A percentile compares a stretch with the other conserved stretches of the same genome.
These are phyloP conservation scores for Gonatopus flavifemur DNA, from an alignment of 1,140 invertebrate species.

Conservation along the genomic window DNA sequence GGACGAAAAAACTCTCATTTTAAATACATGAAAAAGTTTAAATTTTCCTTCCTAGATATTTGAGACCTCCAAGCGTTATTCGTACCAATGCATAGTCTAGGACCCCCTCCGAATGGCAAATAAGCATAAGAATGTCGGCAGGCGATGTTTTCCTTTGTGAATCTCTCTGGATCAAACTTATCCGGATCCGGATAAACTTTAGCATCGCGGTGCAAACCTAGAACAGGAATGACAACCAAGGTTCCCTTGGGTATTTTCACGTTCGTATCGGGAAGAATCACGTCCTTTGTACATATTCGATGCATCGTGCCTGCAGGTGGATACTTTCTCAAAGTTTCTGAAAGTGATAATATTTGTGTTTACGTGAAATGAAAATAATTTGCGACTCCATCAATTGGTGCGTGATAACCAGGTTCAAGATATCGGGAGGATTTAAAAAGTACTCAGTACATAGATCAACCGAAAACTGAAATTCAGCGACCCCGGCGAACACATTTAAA, in stretches of 20 bases:
- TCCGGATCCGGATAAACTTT: conserved; percentile 63
- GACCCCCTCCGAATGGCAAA: conserved; percentile 56
- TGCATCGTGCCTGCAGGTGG: conserved; percentile 63
- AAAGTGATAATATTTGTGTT: too few relatives aligned
- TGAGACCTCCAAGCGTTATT: too few relatives aligned
- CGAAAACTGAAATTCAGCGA: too few relatives aligned
- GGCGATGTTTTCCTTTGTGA: conserved; percentile 39
- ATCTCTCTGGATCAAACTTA: conserved; percentile 66
- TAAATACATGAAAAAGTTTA: too few relatives aligned
- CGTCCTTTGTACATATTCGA: conserved; percentile 61
- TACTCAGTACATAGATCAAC: too few relatives aligned
- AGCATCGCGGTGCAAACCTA: conserved; percentile 66
- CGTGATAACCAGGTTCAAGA: too few relatives aligned
- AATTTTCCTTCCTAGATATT: too few relatives aligned
- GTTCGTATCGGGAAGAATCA: conserved; percentile 60
- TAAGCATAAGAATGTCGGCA: conserved; percentile 48
- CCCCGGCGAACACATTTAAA: too few relatives aligned
- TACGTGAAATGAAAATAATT: too few relatives aligned
- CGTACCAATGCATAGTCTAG: conserved; percentile 64
- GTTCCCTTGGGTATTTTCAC: conserved; percentile 65
- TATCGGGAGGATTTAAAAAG: too few relatives aligned
- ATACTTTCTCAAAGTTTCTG: conserved; percentile 68
- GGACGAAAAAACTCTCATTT: too few relatives aligned
- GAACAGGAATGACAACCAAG: conserved; percentile 62
- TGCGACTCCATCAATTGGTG: too few relatives aligned